Percentiles rank a stretch among this genome's conserved stretches.
These are phyloP conservation scores for Bettongia penicillata DNA, from an alignment of 2,113 vertebrate genomes.

Conservation along the genomic window DNA sequence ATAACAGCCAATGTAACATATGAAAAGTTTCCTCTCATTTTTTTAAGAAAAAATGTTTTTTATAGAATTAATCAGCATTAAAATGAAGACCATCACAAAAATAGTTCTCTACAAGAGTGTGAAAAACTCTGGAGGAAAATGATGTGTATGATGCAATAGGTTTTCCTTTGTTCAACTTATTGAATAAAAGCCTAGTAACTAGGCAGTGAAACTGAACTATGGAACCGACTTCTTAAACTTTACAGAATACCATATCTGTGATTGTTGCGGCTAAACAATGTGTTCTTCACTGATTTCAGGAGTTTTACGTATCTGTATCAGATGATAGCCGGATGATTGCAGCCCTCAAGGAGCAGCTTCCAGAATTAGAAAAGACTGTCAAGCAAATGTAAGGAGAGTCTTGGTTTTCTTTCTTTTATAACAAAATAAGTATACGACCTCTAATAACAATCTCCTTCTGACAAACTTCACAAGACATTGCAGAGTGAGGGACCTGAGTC, in stretches of 20 bases:
- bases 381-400: constrained; percentile 91
- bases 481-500: background rate
- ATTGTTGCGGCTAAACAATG: constrained; percentile 76
- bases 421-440: background rate
- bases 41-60: background rate
- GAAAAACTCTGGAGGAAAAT: background rate
- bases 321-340: constrained; percentile 92
- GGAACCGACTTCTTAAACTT: constrained; percentile 49
- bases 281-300: constrained; percentile 86
- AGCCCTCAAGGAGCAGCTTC: constrained; percentile 92
- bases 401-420: constrained; percentile 48
- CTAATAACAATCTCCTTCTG: background rate
- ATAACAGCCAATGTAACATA: background rate
- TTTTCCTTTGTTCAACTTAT: background rate
- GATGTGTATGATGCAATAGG: background rate
- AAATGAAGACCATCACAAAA: background rate
- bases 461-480: background rate
- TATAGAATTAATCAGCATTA: background rate
- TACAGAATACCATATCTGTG: constrained; percentile 56
- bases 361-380: constrained; percentile 91
- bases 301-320: constrained; percentile 93
- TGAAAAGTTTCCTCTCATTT: background rate
- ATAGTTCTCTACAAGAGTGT: background rate
- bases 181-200: constrained; percentile 28
- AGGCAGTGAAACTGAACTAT: constrained; percentile 57